phyloP scores from a whole-genome alignment of 1,140 invertebrate genomes.

The Cyrtorhinus lividipennis region DNA sequence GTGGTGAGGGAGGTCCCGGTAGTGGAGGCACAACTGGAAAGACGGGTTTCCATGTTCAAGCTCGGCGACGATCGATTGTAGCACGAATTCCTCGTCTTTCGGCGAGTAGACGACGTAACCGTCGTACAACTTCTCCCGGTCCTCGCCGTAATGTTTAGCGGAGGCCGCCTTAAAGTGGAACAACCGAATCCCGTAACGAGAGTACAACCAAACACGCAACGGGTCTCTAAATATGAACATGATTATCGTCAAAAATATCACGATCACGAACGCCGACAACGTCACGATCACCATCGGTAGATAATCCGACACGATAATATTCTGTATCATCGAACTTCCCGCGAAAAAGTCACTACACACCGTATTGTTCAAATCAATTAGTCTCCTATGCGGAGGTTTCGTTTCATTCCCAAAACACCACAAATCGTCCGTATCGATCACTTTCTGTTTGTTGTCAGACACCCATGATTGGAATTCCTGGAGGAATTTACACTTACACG shows the following conservation, averaged over 20 bases:
- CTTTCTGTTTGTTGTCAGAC: constrained; percentile 61
- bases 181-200: constrained; percentile 68
- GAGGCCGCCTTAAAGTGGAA: constrained; percentile 38
- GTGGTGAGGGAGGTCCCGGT: constrained; percentile 59
- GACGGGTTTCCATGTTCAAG: constrained; percentile 57
- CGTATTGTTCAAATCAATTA: constrained; percentile 64
- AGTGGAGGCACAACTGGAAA: constrained; percentile 75
- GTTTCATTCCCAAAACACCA: constrained; percentile 66
- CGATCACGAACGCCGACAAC: constrained; percentile 48
- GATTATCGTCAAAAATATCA: constrained; percentile 54
- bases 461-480: constrained; percentile 73
- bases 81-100: constrained; percentile 79
- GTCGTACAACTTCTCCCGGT: constrained; percentile 76
- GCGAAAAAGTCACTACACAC: constrained; percentile 69
- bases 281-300: constrained; percentile 68
- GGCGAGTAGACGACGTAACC: constrained; percentile 85
- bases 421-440: constrained; percentile 58
- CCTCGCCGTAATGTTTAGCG: constrained; percentile 42
- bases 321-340: constrained; percentile 65
- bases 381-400: constrained; percentile 50
- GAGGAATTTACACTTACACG: constrained; percentile 76
- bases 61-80: constrained; percentile 65
- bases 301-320: constrained; percentile 67
- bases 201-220: constrained; percentile 71
- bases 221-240: constrained; percentile 71